Conservation (phyloP, 2,797 vertebrate genomes). For the Astyanax mexicanus region DNA sequence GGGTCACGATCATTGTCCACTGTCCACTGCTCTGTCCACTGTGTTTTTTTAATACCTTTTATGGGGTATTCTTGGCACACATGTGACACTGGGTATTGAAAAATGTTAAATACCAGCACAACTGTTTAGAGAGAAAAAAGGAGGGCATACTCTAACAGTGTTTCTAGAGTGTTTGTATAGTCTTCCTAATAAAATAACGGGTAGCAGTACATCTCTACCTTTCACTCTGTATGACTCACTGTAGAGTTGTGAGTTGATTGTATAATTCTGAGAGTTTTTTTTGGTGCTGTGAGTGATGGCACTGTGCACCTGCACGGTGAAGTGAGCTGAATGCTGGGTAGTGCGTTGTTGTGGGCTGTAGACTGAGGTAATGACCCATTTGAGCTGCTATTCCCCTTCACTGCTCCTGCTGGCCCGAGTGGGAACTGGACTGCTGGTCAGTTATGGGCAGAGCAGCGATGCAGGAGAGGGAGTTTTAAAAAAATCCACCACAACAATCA, state of each 20-base stretch:
- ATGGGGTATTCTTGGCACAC: too few relatives aligned
- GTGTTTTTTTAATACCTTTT: too few relatives aligned
- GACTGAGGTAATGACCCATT: slow-evolving; percentile 52
- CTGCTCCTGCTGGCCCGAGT: slow-evolving; percentile 32
- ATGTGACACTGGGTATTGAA: too few relatives aligned
- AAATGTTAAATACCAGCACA: too few relatives aligned
- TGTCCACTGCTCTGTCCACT: too few relatives aligned
- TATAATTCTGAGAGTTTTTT: not conserved
- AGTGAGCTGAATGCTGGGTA: slow-evolving; percentile 42
- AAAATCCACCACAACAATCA: slow-evolving; percentile 9
- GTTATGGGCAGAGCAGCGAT: slow-evolving; percentile 24
- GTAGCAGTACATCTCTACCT: too few relatives aligned
- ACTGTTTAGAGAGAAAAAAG: too few relatives aligned
- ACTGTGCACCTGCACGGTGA: slow-evolving; percentile 26
- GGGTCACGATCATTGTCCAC: too few relatives aligned
- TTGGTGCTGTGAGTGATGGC: slow-evolving; percentile 31
- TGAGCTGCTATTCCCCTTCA: slow-evolving; percentile 55
- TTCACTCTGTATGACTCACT: too few relatives aligned
- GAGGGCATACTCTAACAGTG: too few relatives aligned
- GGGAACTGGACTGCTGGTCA: slow-evolving; percentile 40
- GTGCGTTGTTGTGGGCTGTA: slow-evolving; percentile 43
- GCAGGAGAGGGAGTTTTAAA: slow-evolving; percentile 34
- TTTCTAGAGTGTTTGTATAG: too few relatives aligned
- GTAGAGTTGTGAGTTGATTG: not conserved
- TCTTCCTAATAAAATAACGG: too few relatives aligned